phyloP scores from a whole-genome alignment of 1,140 invertebrate species.

The Aphidius gifuensis region DNA sequence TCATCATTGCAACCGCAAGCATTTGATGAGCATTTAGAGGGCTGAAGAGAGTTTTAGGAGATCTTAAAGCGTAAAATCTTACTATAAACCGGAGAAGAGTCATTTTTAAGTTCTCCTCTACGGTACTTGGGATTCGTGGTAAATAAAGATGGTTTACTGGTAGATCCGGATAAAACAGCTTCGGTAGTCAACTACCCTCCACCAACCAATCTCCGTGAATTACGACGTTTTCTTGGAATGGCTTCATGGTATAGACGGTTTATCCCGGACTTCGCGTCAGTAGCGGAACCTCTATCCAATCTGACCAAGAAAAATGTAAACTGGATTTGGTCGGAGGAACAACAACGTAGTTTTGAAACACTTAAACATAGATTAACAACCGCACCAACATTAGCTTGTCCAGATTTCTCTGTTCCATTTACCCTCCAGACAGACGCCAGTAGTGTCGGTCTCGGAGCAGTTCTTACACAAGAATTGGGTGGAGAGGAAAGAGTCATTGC shows the following conservation, averaged over 20 bases:
- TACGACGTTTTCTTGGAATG: slow-evolving; percentile 51
- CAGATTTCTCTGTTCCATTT: slow-evolving; percentile 31
- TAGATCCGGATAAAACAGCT: not conserved
- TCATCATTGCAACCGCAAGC: not conserved
- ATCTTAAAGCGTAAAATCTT: not conserved
- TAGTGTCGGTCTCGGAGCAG: slow-evolving; percentile 31
- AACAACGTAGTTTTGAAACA: slow-evolving; percentile 20
- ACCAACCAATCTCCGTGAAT: slow-evolving; percentile 21
- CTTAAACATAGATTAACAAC: slow-evolving; percentile 26
- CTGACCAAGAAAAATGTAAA: slow-evolving; percentile 23
- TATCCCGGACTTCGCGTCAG: slow-evolving; percentile 29
- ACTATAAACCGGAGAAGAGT: not conserved
- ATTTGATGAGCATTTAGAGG: slow-evolving; percentile 28
- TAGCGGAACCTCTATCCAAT: slow-evolving; percentile 30
- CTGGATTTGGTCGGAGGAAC: slow-evolving; percentile 20
- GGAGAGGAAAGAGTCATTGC: slow-evolving; percentile 37
- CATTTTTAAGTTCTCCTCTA: not conserved
- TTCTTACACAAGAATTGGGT: slow-evolving; percentile 30
- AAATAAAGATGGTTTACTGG: not conserved
- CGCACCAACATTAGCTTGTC: slow-evolving; percentile 27
- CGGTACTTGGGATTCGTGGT: slow-evolving; percentile 1
- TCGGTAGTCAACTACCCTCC: not conserved
- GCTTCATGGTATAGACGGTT: too few relatives aligned
- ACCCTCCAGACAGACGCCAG: slow-evolving; percentile 27
- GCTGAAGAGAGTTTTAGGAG: slow-evolving; percentile 23